A percentile compares a stretch with the other conserved stretches of the same genome.
These are phyloP conservation scores for Discoglossus pictus DNA, from an alignment of 2,797 vertebrate species.

Conservation along the genomic window DNA sequence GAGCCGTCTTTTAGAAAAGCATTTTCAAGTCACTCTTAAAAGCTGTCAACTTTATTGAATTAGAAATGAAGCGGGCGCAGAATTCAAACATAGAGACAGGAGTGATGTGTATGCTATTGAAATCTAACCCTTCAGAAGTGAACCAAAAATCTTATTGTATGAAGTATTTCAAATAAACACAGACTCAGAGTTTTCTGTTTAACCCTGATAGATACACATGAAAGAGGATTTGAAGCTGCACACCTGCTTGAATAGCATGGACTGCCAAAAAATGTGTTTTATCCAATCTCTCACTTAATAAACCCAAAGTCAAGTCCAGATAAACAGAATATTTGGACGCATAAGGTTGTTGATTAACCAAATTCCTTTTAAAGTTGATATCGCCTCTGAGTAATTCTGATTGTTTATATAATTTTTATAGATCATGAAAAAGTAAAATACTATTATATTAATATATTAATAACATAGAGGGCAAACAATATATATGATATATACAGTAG, in stretches of 20 bases:
- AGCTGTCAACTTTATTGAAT: conserved; percentile 38
- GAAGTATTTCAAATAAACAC: conserved; percentile 31
- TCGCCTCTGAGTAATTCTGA: too few species aligned
- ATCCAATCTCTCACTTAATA: conserved; percentile 12
- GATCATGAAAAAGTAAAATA: too few species aligned
- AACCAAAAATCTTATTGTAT: too few species aligned
- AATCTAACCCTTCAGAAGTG: conserved; percentile 24
- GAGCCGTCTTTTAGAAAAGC: conserved; percentile 33
- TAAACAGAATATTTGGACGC: conserved; percentile 7
- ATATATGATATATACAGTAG: too few species aligned
- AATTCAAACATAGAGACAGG: conserved; percentile 26
- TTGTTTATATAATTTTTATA: too few species aligned
- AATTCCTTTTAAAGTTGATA: too few species aligned
- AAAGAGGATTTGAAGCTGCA: conserved; percentile 15
- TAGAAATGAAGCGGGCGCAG: conserved; percentile 23
- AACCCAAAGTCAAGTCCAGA: conserved; percentile 3
- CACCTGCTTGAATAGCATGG: conserved; percentile 31
- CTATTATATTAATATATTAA: too few species aligned
- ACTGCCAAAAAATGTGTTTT: conserved; percentile 17
- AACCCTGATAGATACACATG: background rate
- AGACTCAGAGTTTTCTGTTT: conserved; percentile 25
- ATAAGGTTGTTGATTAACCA: conserved; percentile 2
- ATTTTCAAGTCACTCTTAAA: conserved; percentile 24
- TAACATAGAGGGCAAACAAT: too few species aligned
- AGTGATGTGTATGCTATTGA: conserved; percentile 20